A percentile compares a stretch with the other conserved stretches of the same genome.
phyloP scores from a whole-genome alignment of 2,888 invertebrate species.

The Melipona beecheii region DNA sequence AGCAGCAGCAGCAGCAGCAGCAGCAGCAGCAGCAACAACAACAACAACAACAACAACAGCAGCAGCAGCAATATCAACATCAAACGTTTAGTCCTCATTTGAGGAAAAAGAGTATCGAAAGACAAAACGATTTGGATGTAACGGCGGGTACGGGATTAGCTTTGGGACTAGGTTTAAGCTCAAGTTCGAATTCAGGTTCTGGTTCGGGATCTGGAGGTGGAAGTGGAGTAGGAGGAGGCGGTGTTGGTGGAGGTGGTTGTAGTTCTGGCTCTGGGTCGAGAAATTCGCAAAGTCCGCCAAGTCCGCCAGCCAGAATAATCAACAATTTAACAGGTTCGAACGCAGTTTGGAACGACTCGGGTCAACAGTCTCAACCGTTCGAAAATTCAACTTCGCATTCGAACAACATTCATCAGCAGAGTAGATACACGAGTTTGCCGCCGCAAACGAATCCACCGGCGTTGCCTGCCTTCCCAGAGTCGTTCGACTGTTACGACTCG shows the following conservation, averaged over 20 bases:
- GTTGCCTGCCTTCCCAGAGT: constrained; percentile 80
- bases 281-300: constrained; percentile 81
- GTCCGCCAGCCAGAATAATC: constrained; percentile 74
- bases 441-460: constrained; percentile 82
- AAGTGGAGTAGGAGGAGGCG: not conserved
- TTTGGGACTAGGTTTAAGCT: constrained; percentile 41
- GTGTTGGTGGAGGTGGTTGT: constrained; percentile 5
- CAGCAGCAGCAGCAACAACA: constrained; percentile 40
- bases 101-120: constrained; percentile 74
- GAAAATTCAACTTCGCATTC: constrained; percentile 9
- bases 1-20: constrained; percentile 28
- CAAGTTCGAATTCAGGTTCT: constrained; percentile 55
- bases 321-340: constrained; percentile 77
- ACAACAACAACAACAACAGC: constrained; percentile 9
- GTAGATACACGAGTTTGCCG: constrained; percentile 81
- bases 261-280: constrained; percentile 73
- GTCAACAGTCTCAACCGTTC: constrained; percentile 39
- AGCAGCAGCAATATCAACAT: constrained; percentile 63
- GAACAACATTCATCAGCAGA: constrained; percentile 65
- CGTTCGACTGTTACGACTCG: constrained; percentile 79
- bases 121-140: constrained; percentile 77
- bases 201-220: constrained; percentile 5
- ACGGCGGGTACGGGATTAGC: constrained; percentile 38
- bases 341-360: constrained; percentile 77
- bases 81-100: constrained; percentile 80